Base-by-base conservation (phyloP, 2,113 vertebrate species). In the Pelusios castaneus region DNA sequence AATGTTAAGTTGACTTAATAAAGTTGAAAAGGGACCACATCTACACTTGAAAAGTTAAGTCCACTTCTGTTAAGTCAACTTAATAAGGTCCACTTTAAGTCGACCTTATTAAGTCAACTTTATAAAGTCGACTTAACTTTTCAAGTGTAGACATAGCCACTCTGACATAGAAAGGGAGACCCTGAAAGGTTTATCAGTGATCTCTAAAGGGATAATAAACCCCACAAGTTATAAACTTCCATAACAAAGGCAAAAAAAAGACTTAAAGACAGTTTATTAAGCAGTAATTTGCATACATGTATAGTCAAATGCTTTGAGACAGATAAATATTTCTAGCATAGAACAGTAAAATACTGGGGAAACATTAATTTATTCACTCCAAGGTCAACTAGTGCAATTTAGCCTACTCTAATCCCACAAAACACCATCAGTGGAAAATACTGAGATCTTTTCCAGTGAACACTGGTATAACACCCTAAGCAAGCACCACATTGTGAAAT, bases 401-500 rank as follows among this genome's bases (percentile, higher is more conserved):
- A 58, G 38, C 38, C 80, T 27, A 12, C 29, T n/a, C 38, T 82
- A 76, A 43, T 9, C 54, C 29, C 25, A 82, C 9, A 3, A 45
- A 82, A 58, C 54, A 82, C 38, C 27, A 56, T 43, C 41, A 75
- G 9, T 29, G 27, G 22, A 19, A 56, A 8, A 25, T 43, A 29
- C 14, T 16, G 27, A 81, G 41, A 10, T 6, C 12, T 43, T 43
- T 21, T 22, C 24, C 27, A 38, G 13, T 52, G 49, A 51, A 34
- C 29, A 34, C 76, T 78, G 34, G 38, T 21, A 70, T 19, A 49
- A 41, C 8, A 54, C 12, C 22, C 25, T 16, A 43, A 38, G 1
- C 13, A 56, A 31, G 67, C 0, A 76, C 34, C 2, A 2, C 22
- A 34, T 2, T 0, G 34, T 70, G 34, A 82, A 81, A 22, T n/a